A percentile compares a stretch with the other conserved stretches of the same genome.
Conservation (phyloP, 2,888 invertebrate genomes). For the Thereva unica region DNA sequence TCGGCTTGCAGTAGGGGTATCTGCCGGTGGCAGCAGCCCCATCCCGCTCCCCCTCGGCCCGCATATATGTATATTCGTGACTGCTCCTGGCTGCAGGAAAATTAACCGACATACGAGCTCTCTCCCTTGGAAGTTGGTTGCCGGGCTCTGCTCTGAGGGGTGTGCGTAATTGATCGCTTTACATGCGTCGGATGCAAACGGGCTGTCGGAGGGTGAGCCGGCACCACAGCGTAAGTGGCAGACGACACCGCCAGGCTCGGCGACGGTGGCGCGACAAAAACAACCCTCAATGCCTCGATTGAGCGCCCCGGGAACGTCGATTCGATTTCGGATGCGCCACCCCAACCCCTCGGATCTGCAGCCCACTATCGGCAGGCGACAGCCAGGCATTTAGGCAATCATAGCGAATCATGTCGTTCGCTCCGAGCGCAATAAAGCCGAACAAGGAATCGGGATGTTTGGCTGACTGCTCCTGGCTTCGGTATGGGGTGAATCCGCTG, state of each 20-base stretch:
- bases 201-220: constrained; percentile 4
- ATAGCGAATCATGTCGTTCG: constrained; percentile 12
- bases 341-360: neutral
- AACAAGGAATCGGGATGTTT: too few relatives aligned
- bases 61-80: constrained; percentile 16
- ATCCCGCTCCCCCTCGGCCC: constrained; percentile 2
- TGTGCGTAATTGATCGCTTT: constrained; percentile 31
- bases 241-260: constrained; percentile 8
- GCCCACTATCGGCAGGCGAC: constrained; percentile 5
- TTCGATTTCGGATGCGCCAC: constrained; percentile 12
- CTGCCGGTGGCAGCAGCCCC: neutral
- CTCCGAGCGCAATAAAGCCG: too few relatives aligned
- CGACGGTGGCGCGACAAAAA: constrained; percentile 11
- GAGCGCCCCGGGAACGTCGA: neutral
- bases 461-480: too few relatives aligned
- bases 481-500: too few relatives aligned
- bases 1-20: constrained; percentile 6
- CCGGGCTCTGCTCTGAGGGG: constrained; percentile 19
- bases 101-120: constrained; percentile 10
- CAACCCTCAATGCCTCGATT: constrained; percentile 3
- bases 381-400: constrained; percentile 17
- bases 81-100: neutral
- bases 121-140: neutral
- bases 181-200: constrained; percentile 26
- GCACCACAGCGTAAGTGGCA: constrained; percentile 3